Base-by-base conservation (phyloP, 2,797 vertebrate genomes). In the Platyrinchus mystaceus region DNA sequence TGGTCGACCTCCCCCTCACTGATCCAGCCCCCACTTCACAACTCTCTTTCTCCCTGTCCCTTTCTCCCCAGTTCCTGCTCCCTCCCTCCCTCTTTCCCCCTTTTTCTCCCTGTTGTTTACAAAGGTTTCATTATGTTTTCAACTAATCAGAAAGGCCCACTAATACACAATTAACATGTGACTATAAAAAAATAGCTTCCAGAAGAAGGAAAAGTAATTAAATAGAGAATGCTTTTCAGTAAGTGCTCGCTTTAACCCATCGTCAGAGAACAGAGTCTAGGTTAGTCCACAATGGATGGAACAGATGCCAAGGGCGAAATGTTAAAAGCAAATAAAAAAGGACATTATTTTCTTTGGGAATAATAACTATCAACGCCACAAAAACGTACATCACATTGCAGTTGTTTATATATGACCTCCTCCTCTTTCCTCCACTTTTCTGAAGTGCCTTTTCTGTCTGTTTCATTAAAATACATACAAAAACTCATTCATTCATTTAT, bases 61-160 rank as follows among this genome's bases (percentile, higher is more conserved):
- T 91, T 95, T 92, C 84, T 83, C 36, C 81, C 70, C 60, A 10
- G 0, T 78, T 63, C 60, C 50, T 1, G 0, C 64, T 89, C 82
- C 44, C 83, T 60, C 84, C 56, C 73, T 81, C 79, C 76, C 87
- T 74, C 66, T 30, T 74, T 94, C 34, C 94, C 94, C 84, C 93
- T 97, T 91, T 95, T 96, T 98, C 95, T 97, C 96, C 96, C 92
- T 78, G 97, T 97, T 98, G 98, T 98, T 98, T 98, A 98, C 97
- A 98, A 98, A 98, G 98, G 98, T 98, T 98, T 98, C 97, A 98
- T 98, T 98, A 98, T 98, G 98, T 98, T 98, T 98, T 98, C 98
- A 98, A 98, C 97, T 98, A 98, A 98, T 98, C 97, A 98, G 97
- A 98, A 98, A 98, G 96, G 97, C 97, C 96, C 93, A 95, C 98